phyloP scores from a whole-genome alignment of 1,140 invertebrate genomes.

The Pissodes strobi region DNA sequence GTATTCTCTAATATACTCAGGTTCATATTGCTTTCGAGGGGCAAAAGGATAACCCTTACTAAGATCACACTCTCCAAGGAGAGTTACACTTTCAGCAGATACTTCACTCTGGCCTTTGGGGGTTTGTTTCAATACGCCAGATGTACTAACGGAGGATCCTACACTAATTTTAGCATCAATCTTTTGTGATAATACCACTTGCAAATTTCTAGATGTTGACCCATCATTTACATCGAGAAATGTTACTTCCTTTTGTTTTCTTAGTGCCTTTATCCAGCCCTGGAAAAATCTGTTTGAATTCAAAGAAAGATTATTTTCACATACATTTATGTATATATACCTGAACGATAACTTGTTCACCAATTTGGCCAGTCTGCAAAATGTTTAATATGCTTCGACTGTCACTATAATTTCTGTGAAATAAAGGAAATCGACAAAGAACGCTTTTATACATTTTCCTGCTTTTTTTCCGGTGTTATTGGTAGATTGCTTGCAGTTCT shows the following conservation, averaged over 20 bases:
- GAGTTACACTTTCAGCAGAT: slow-evolving; percentile 65
- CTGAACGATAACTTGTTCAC: background rate
- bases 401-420: background rate
- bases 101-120: slow-evolving; percentile 76
- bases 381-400: background rate
- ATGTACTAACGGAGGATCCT: slow-evolving; percentile 68
- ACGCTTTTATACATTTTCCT: background rate
- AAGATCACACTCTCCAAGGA: slow-evolving; percentile 69
- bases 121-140: slow-evolving; percentile 65
- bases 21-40: slow-evolving; percentile 69
- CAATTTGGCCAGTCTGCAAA: background rate
- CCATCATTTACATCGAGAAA: slow-evolving; percentile 90
- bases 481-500: too few relatives aligned
- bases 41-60: slow-evolving; percentile 80
- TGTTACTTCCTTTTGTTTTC: slow-evolving; percentile 77
- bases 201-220: slow-evolving; percentile 69
- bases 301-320: too few relatives aligned
- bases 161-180: slow-evolving; percentile 62
- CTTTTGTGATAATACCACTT: slow-evolving; percentile 69
- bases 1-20: slow-evolving; percentile 79
- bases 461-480: too few relatives aligned
- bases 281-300: slow-evolving; percentile 53
- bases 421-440: background rate
- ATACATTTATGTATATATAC: background rate
- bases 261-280: slow-evolving; percentile 85